These are phyloP conservation scores for Zenarchopterus dispar DNA, from an alignment of 2,797 vertebrate species.

Conservation along the genomic window DNA sequence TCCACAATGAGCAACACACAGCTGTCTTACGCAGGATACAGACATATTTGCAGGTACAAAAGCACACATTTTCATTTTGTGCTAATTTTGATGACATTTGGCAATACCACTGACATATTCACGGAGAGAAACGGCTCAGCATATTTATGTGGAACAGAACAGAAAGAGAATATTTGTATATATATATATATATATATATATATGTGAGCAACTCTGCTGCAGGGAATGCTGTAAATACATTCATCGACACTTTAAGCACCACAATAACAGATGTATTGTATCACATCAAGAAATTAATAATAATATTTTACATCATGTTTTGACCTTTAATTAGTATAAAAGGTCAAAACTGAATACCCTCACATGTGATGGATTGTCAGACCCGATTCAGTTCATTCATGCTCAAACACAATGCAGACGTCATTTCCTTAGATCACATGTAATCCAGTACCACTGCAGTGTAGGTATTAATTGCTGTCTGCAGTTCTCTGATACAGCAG, in stretches of 20 bases:
- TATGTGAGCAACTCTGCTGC: no score
- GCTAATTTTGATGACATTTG: not conserved
- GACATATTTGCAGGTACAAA: conserved; percentile 9
- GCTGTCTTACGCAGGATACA: not conserved
- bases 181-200: no score
- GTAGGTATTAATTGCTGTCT: conserved; percentile 13
- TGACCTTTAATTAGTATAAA: conserved; percentile 2
- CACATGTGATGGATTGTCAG: conserved; percentile 29
- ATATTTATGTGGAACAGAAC: no score
- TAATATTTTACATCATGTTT: not conserved
- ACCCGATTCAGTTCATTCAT: conserved; percentile 36
- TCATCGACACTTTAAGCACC: not conserved
- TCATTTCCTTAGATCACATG: conserved; percentile 42
- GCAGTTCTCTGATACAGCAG: conserved; percentile 11
- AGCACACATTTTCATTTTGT: not conserved
- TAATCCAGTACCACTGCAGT: conserved; percentile 35
- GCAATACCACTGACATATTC: not conserved
- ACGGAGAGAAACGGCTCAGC: not conserved
- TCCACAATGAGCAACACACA: not conserved
- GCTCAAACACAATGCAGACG: conserved; percentile 22
- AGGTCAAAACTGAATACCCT: conserved; percentile 12
- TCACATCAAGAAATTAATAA: not conserved
- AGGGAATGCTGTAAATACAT: not conserved
- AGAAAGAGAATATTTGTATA: no score
- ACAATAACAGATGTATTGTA: not conserved